These are phyloP conservation scores for Mobula birostris DNA, from an alignment of 2,113 vertebrate genomes.

Conservation along the genomic window DNA sequence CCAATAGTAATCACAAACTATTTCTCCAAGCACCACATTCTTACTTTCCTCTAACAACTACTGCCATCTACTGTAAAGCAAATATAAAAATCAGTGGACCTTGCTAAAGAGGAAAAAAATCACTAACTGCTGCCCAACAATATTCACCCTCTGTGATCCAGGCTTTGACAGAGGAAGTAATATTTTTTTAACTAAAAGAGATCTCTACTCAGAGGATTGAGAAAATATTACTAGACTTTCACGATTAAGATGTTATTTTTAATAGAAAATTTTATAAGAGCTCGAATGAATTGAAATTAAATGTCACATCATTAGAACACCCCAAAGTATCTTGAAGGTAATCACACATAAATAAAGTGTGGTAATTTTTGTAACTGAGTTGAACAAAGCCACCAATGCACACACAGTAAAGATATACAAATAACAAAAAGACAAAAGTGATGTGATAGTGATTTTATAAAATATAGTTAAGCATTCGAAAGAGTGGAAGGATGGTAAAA, in stretches of 20 bases:
- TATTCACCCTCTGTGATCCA: not conserved
- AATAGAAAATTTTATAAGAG: not conserved
- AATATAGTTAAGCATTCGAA: not conserved
- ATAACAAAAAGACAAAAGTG: not conserved
- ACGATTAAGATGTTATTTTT: not conserved
- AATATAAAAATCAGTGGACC: not conserved
- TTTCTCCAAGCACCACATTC: not conserved
- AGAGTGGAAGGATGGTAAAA: too few species aligned
- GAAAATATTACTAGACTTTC: not conserved
- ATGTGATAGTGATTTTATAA: not conserved
- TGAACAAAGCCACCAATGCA: not conserved
- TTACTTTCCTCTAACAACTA: not conserved
- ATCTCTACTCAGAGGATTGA: not conserved
- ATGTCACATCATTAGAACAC: not conserved
- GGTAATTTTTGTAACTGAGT: not conserved
- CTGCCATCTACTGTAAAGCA: constrained; percentile 22
- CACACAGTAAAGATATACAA: not conserved
- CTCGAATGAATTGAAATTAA: not conserved
- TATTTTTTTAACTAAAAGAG: not conserved
- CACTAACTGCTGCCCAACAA: not conserved
- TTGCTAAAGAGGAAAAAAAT: not conserved
- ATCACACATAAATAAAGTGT: not conserved
- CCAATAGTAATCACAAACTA: not conserved
- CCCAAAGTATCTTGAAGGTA: not conserved
- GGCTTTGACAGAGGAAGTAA: not conserved